Base-by-base conservation (phyloP, 2,113 vertebrate genomes). In the Hypomesus transpacificus region DNA sequence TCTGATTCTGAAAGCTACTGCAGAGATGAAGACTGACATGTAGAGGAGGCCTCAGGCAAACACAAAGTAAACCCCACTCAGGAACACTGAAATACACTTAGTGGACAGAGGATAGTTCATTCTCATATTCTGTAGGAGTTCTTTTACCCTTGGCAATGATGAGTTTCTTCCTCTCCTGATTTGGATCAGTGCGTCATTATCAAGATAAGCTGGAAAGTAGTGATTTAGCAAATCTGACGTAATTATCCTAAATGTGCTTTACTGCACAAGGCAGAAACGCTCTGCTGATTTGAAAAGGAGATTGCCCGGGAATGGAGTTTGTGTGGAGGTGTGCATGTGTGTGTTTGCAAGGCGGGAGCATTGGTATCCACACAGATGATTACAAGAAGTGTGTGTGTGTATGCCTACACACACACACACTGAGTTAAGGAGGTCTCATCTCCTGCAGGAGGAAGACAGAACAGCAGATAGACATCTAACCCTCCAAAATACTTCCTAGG, bases 161-260 rank as follows among this genome's bases (percentile, higher is more conserved):
- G 68, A 75, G 62, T 39, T 13, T 22, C 34, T 59, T 6, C 65
- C 75, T 62, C 61, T 71, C 62, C 75, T 85, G 70, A 68, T 82
- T 79, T 61, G 63, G 74, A 75, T 81, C 70, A 75, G 63, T 69
- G 60, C 74, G 71, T 68, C 80, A 77, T 84, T 84, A 72, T 21
- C 51, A 80, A 83, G 84, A 79, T 84, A 86, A 79, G 71, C n/a
- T 66, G 57, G 74, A 85, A 84, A 80, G 69, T 64, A 64, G 80
- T 75, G 80, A 83, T 84, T 84, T 80, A 74, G 81, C 77, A 83
- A 85, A 84, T 77, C 67, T 73, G 79, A 82, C 76, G 57, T 73
- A 85, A 84, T 89, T 86, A 84, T 68, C 26, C 73, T 66, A 88
- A 80, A 86, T 86, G 73, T 80, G 69, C 76, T 70, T 68, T 6